Conservation (phyloP, 2,888 invertebrate genomes). For the Synergus laeviventris region DNA sequence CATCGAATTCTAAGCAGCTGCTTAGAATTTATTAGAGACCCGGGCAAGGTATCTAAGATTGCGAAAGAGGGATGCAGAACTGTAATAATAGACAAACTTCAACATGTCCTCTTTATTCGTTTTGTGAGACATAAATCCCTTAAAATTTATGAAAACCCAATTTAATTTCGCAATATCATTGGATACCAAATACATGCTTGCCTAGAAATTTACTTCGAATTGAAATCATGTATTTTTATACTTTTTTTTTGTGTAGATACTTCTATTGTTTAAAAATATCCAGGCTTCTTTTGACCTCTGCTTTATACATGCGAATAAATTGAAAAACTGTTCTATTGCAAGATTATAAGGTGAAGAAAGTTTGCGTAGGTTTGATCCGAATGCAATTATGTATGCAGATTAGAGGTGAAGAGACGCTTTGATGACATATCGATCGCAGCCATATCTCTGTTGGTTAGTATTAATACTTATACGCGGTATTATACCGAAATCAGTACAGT, state of each 20-base stretch:
- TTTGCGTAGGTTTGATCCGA: constrained; percentile 16
- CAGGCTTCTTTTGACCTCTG: no score
- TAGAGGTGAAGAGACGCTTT: constrained; percentile 37
- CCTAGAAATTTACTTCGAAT: no score
- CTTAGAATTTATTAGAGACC: constrained; percentile 41
- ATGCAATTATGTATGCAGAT: constrained; percentile 36
- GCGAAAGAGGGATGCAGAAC: not conserved
- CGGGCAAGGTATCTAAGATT: constrained; percentile 8
- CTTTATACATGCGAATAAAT: not conserved
- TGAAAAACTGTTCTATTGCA: constrained; percentile 6
- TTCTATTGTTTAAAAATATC: no score
- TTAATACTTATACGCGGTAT: constrained; percentile 18
- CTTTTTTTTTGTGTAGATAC: no score
- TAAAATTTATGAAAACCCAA: no score
- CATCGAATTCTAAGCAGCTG: constrained; percentile 51
- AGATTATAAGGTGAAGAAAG: constrained; percentile 5
- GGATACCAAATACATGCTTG: no score
- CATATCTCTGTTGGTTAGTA: constrained; percentile 24
- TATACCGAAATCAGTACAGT: constrained; percentile 1
- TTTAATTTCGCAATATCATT: no score
- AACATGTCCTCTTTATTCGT: not conserved
- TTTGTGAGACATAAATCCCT: no score
- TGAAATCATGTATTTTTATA: no score
- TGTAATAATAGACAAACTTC: constrained; percentile 13
- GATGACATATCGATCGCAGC: constrained; percentile 23